phyloP scores from a whole-genome alignment of 2,888 invertebrate genomes.

The Ochropleura plecta region DNA sequence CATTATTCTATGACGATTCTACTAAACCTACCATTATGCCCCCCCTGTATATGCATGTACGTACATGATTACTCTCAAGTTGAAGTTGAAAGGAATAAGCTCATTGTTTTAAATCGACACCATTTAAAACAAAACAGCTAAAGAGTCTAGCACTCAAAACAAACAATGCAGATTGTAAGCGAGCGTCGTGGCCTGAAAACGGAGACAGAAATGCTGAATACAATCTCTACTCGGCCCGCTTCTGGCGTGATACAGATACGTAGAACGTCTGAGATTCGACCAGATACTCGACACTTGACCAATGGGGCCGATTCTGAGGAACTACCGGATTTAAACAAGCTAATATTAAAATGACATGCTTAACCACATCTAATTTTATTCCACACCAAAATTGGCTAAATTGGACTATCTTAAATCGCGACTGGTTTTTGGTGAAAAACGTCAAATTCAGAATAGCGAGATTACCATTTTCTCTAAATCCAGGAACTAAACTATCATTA shows the following conservation, averaged over 20 bases:
- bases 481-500: too few species aligned
- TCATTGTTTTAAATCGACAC: slow-evolving; percentile 6
- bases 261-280: slow-evolving; percentile 23
- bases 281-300: slow-evolving; percentile 35
- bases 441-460: too few species aligned
- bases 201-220: slow-evolving; percentile 34
- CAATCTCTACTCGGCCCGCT: slow-evolving; percentile 19
- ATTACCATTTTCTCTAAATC: too few species aligned
- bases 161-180: slow-evolving; percentile 49
- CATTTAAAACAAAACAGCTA: slow-evolving; percentile 19
- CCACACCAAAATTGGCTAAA: too few species aligned
- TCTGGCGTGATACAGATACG: slow-evolving; percentile 31
- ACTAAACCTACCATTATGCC: too few species aligned
- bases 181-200: slow-evolving; percentile 49
- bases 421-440: too few species aligned
- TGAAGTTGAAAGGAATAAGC: background rate
- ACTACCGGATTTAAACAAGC: too few species aligned
- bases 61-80: background rate
- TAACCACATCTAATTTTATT: too few species aligned
- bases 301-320: background rate
- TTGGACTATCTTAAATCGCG: too few species aligned
- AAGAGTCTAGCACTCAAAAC: slow-evolving; percentile 38
- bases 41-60: too few species aligned
- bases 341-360: too few species aligned
- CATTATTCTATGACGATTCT: too few species aligned